Percentiles rank a stretch among this genome's conserved stretches.
These are phyloP conservation scores for Strigamia transsilvanica DNA, from an alignment of 2,888 invertebrate species.

Conservation along the genomic window DNA sequence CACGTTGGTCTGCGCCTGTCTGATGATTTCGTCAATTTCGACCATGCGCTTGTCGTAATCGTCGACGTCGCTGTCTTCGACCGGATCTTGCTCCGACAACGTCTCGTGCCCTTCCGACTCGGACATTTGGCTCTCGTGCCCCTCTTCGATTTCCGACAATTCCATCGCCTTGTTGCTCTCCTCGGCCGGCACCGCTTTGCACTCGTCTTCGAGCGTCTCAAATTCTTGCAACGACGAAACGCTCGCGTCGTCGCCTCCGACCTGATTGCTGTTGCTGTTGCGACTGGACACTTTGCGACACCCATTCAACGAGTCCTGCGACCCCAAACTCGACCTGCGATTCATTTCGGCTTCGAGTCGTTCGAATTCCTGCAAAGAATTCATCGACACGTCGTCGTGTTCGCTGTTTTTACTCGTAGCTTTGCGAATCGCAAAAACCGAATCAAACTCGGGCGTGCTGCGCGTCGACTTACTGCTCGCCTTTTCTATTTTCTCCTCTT, in stretches of 20 bases:
- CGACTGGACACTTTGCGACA: conserved; percentile 69
- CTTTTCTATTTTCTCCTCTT: conserved; percentile 77
- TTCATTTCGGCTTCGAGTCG: conserved; percentile 82
- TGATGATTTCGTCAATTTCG: conserved; percentile 75
- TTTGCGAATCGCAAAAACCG: conserved; percentile 79
- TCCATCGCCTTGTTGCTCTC: conserved; percentile 73
- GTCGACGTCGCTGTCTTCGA: conserved; percentile 66
- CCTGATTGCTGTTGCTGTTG: conserved; percentile 66
- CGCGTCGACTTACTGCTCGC: conserved; percentile 72
- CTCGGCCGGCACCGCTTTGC: conserved; percentile 78
- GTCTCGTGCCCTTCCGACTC: conserved; percentile 72
- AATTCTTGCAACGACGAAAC: conserved; percentile 84
- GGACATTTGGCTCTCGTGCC: conserved; percentile 66
- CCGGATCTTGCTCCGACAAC: conserved; percentile 64
- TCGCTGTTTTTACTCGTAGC: conserved; percentile 82
- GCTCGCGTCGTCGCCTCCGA: conserved; percentile 78
- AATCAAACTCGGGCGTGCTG: conserved; percentile 89
- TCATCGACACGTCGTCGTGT: conserved; percentile 90
- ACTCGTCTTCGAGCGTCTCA: conserved; percentile 88
- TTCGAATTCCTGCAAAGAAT: conserved; percentile 94
- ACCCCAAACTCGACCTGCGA: conserved; percentile 68
- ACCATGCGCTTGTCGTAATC: conserved; percentile 72
- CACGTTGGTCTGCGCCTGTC: conserved; percentile 74
- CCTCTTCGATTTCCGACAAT: conserved; percentile 68
- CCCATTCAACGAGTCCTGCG: conserved; percentile 82